phyloP scores from a whole-genome alignment of 1,140 invertebrate genomes.

The Neodiprion fabricii region DNA sequence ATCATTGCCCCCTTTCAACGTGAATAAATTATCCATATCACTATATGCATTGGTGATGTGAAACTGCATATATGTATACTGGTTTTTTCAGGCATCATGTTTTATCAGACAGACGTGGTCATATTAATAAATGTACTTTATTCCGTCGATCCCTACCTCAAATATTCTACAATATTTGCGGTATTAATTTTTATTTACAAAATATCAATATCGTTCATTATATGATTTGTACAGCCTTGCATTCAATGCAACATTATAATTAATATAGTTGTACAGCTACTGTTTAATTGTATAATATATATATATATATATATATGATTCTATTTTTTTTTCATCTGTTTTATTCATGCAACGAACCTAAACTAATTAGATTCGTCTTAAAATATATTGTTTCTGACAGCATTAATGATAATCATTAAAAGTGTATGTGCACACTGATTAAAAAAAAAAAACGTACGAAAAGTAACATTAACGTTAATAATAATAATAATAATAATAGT shows the following conservation, averaged over 20 bases:
- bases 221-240: not conserved
- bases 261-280: conserved; percentile 31
- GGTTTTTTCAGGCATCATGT: not conserved
- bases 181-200: not conserved
- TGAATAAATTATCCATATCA: not conserved
- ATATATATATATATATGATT: conserved; percentile 17
- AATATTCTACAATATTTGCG: not conserved
- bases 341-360: no score
- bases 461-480: no score
- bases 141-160: not conserved
- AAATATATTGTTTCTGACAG: conserved; percentile 14
- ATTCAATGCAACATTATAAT: not conserved
- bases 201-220: not conserved
- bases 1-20: not conserved
- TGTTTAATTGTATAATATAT: conserved; percentile 9
- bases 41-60: not conserved
- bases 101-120: not conserved
- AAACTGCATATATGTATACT: not conserved
- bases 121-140: conserved; percentile 1
- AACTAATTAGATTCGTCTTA: conserved; percentile 25
- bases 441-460: no score
- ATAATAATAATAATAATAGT: no score
- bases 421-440: no score
- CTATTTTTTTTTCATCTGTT: conserved; percentile 13
- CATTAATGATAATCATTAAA: not conserved